Conservation (phyloP, 2,797 vertebrate species). For the Echiichthys vipera region DNA sequence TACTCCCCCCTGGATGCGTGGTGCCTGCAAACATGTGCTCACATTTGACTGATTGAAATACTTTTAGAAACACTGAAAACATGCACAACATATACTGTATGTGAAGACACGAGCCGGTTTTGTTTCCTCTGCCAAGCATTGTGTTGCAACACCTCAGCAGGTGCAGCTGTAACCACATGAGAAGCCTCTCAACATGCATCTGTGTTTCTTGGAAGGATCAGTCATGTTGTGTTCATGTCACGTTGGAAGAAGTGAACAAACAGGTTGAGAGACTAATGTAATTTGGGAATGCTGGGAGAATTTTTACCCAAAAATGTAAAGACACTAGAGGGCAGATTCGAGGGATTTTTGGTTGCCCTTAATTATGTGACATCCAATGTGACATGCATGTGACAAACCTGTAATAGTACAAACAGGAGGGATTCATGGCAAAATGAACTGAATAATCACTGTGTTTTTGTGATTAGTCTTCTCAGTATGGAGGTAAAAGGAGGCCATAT, state of each 20-base stretch:
- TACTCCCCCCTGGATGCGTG: not conserved
- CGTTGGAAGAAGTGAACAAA: not conserved
- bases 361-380: constrained; percentile 20
- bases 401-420: not conserved
- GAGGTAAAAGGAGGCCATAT: not conserved
- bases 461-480: not conserved
- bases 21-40: not conserved
- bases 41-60: constrained; percentile 9
- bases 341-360: not conserved
- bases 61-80: constrained; percentile 16
- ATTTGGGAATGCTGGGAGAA: not conserved
- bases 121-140: constrained; percentile 26
- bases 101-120: not conserved
- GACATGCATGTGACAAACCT: not conserved
- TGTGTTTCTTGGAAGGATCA: constrained; percentile 20
- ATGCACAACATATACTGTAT: not conserved
- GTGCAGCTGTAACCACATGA: constrained; percentile 34
- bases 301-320: constrained; percentile 6
- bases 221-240: constrained; percentile 25
- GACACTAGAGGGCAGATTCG: not conserved
- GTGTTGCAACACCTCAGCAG: constrained; percentile 34
- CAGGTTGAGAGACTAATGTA: not conserved
- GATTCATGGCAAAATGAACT: not conserved
- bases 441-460: not conserved
- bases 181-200: constrained; percentile 6